Conservation (phyloP, 2,797 vertebrate genomes). For the Coracias cyanogaster region DNA sequence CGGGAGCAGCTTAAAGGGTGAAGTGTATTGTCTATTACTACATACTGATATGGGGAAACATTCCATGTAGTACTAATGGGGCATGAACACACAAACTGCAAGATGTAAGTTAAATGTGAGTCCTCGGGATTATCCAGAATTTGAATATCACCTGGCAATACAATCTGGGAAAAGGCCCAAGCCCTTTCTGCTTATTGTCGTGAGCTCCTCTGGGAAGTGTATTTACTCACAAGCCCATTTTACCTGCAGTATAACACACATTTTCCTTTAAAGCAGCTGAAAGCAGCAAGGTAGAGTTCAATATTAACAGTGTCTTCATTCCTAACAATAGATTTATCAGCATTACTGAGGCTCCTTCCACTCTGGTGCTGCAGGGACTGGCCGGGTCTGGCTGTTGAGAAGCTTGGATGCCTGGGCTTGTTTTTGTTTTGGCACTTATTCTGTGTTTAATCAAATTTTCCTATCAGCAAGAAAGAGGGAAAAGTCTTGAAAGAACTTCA, state of each 20-base stretch:
- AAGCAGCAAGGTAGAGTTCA: background rate
- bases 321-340: background rate
- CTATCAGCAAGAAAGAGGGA: background rate
- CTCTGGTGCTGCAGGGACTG: background rate
- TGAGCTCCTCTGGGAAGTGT: background rate
- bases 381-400: background rate
- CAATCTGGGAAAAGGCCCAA: background rate
- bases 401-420: background rate
- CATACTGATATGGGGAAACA: background rate
- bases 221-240: background rate
- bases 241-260: background rate
- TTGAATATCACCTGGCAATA: background rate
- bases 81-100: background rate
- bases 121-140: background rate
- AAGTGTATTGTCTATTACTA: background rate
- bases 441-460: background rate
- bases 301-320: background rate
- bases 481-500: background rate
- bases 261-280: background rate
- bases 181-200: background rate
- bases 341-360: background rate
- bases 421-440: background rate
- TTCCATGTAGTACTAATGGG: background rate
- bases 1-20: background rate
- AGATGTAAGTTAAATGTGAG: background rate